phyloP scores from a whole-genome alignment of 2,113 vertebrate genomes.

The Eira barbara region DNA sequence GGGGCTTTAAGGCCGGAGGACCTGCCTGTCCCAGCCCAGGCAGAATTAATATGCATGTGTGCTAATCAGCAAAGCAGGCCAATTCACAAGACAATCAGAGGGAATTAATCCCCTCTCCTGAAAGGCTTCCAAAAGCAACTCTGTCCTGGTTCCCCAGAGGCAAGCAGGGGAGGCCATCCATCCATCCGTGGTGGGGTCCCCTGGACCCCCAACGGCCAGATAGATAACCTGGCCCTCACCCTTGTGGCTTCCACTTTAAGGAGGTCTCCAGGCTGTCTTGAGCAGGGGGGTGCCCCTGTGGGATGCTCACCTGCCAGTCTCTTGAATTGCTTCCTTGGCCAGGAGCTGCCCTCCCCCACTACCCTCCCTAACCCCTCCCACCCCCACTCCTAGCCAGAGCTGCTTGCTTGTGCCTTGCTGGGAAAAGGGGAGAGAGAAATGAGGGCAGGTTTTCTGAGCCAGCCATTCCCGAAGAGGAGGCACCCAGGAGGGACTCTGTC shows the following conservation, averaged over 20 bases:
- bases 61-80: accelerated
- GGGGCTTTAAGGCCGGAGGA: not conserved
- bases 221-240: not conserved
- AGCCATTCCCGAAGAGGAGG: accelerated
- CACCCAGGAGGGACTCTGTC: not conserved
- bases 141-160: not conserved
- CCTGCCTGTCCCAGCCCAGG: not conserved
- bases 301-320: not conserved
- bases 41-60: not conserved
- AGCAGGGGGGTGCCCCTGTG: accelerated
- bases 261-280: not conserved
- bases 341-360: not conserved
- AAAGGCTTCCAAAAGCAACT: not conserved
- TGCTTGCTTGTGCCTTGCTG: not conserved
- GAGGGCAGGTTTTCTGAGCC: not conserved
- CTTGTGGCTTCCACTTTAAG: not conserved
- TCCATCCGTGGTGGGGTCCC: not conserved
- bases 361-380: no score
- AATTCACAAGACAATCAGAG: not conserved
- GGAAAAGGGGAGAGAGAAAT: not conserved
- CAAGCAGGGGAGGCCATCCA: not conserved
- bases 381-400: no score
- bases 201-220: not conserved
- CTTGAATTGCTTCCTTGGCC: not conserved
- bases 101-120: not conserved